phyloP scores from a whole-genome alignment of 2,888 invertebrate species.

The Notodonta ziczac region DNA sequence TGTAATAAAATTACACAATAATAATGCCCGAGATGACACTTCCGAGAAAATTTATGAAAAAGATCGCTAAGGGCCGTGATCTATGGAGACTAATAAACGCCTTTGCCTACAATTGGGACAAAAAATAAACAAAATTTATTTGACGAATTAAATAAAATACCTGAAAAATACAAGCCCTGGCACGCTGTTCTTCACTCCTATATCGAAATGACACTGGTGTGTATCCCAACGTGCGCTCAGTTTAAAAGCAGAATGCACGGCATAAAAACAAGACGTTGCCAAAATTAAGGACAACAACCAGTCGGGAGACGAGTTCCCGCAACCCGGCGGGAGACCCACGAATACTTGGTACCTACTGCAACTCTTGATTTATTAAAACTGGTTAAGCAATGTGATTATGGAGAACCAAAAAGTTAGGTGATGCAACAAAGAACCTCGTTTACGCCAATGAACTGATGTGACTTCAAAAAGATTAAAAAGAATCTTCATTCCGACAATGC shows the following conservation, averaged over 20 bases:
- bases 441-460: too few relatives aligned
- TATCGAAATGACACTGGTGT: slow-evolving; percentile 20
- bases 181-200: slow-evolving; percentile 11
- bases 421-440: not conserved
- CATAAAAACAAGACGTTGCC: not conserved
- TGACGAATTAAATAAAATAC: not conserved
- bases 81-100: too few relatives aligned
- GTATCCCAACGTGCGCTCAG: not conserved
- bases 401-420: not conserved
- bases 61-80: too few relatives aligned
- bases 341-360: not conserved
- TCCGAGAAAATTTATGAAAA: not conserved
- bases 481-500: too few relatives aligned
- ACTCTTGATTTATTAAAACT: not conserved
- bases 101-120: not conserved
- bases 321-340: slow-evolving; percentile 2
- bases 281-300: slow-evolving; percentile 3
- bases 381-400: not conserved
- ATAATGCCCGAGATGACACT: too few relatives aligned
- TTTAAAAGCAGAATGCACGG: not conserved
- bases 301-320: slow-evolving; percentile 1
- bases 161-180: not conserved
- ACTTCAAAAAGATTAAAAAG: too few relatives aligned
- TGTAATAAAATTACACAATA: too few relatives aligned
- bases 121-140: not conserved